phyloP scores from a whole-genome alignment of 2,888 invertebrate species.

The Corbicula japonica region DNA sequence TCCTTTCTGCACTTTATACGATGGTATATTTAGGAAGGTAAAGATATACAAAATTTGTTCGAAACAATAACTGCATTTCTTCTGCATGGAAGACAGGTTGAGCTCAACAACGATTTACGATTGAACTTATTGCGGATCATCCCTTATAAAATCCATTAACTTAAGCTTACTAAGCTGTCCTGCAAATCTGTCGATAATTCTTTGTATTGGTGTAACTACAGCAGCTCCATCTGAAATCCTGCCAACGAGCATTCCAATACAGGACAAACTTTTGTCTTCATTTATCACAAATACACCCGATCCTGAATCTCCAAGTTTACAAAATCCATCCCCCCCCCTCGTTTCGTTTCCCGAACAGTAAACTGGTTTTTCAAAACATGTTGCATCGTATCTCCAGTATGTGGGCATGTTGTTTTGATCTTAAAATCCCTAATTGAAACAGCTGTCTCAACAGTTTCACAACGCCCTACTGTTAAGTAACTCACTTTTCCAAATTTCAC shows the following conservation, averaged over 20 bases:
- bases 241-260: conserved; percentile 2
- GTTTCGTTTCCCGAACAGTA: too few relatives aligned
- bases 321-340: neutral
- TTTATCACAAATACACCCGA: neutral
- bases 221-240: neutral
- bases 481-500: neutral
- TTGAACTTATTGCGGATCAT: too few relatives aligned
- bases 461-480: neutral
- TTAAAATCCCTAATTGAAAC: neutral
- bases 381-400: neutral
- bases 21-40: too few relatives aligned
- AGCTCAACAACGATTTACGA: too few relatives aligned
- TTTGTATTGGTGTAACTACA: neutral
- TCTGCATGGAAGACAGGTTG: too few relatives aligned
- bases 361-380: neutral
- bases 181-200: too few relatives aligned
- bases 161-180: too few relatives aligned
- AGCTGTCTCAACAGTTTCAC: neutral
- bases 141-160: too few relatives aligned
- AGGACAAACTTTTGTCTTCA: neutral
- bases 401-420: neutral
- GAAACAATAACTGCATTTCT: too few relatives aligned
- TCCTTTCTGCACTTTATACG: too few relatives aligned
- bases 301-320: neutral
- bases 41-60: too few relatives aligned